These are phyloP conservation scores for Phengaris alcon DNA, from an alignment of 2,888 invertebrate species.

Conservation along the genomic window DNA sequence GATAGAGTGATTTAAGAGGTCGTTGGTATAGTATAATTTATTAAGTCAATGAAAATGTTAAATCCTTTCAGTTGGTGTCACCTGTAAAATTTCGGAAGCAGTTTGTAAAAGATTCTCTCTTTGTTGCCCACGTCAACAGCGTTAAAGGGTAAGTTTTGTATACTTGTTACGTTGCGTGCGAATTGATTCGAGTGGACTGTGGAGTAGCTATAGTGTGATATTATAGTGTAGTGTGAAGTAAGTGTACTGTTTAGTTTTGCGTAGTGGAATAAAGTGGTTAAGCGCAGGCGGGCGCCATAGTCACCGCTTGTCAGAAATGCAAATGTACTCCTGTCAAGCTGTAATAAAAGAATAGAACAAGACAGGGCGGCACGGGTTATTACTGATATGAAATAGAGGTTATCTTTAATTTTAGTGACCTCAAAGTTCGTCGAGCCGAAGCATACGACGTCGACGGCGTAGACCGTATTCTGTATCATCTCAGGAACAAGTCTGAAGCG, in stretches of 20 bases:
- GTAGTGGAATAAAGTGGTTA: too few species aligned
- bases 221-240: not conserved
- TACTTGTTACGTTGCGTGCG: not conserved
- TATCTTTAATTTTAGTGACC: conserved; percentile 44
- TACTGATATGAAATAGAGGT: too few species aligned
- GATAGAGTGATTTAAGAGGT: too few species aligned
- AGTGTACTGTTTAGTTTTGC: too few species aligned
- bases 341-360: too few species aligned
- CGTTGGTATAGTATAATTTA: too few species aligned
- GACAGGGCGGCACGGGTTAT: too few species aligned
- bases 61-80: conserved; percentile 61
- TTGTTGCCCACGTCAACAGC: conserved; percentile 68
- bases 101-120: conserved; percentile 59
- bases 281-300: too few species aligned
- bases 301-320: too few species aligned
- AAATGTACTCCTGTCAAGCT: too few species aligned
- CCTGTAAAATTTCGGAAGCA: conserved; percentile 50
- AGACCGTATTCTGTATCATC: conserved; percentile 51
- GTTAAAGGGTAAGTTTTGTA: conserved; percentile 59
- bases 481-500: conserved; percentile 47
- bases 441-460: conserved; percentile 49
- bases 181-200: not conserved
- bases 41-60: not conserved
- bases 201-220: not conserved
- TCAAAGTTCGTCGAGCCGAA: conserved; percentile 59